A percentile compares a stretch with the other conserved stretches of the same genome.
Conservation (phyloP, 2,113 vertebrate genomes). For the Hippolais icterina region DNA sequence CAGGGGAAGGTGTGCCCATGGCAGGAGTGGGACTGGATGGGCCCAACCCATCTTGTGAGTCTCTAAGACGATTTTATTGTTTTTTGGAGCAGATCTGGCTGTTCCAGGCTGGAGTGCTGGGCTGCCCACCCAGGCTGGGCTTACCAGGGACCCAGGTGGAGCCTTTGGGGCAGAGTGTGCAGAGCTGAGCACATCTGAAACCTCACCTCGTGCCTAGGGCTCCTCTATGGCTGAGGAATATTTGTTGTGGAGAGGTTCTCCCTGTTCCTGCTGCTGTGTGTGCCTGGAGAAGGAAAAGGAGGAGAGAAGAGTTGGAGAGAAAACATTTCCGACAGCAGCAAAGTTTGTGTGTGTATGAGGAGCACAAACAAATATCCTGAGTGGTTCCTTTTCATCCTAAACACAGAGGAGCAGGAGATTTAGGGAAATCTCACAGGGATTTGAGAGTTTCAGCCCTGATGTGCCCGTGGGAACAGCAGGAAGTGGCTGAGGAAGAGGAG, state of each 20-base stretch:
- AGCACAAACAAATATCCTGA: background rate
- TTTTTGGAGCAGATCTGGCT: background rate
- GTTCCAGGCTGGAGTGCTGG: background rate
- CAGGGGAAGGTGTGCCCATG: background rate
- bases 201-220: background rate
- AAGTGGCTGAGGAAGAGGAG: background rate
- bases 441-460: background rate
- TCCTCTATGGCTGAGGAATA: background rate
- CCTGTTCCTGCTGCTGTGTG: background rate
- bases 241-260: background rate
- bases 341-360: background rate
- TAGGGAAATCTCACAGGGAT: background rate
- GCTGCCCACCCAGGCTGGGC: background rate
- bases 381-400: background rate
- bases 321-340: background rate
- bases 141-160: fast-evolving
- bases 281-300: background rate
- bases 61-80: fast-evolving
- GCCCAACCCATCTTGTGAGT: background rate
- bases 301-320: background rate
- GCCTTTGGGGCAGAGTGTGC: background rate
- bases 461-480: background rate
- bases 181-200: background rate
- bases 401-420: background rate
- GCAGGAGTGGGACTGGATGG: fast-evolving